Evolutionary conservation across 2,113 vertebrate genomes (phyloP).

Genomic region (Carettochelys insculpta): DNA sequence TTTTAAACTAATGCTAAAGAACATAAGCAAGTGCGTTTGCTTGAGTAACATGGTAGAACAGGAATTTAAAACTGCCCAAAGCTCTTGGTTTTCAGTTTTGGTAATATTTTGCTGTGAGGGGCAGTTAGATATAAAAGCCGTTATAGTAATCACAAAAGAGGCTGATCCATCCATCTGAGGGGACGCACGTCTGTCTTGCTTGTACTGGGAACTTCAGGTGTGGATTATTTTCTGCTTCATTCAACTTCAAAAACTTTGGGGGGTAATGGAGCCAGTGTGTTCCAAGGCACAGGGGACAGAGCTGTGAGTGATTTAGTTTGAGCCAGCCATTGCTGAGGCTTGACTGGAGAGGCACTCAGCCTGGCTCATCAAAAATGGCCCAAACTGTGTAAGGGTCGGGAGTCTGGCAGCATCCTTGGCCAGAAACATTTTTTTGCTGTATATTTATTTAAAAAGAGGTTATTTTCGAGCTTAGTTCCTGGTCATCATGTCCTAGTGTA

Average conservation of each 20-base stretch:
- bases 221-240: background rate
- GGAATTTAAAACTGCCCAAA: fast-evolving
- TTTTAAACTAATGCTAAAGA: no score
- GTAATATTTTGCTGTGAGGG: background rate
- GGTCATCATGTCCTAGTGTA: background rate
- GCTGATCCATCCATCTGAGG: background rate
- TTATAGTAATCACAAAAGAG: background rate
- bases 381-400: background rate
- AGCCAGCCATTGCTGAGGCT: background rate
- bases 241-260: background rate
- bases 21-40: background rate
- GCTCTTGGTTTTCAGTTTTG: background rate
- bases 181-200: background rate
- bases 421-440: background rate
- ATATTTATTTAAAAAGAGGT: background rate
- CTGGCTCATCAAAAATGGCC: background rate
- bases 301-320: fast-evolving
- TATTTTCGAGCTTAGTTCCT: no score
- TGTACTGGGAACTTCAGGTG: background rate
- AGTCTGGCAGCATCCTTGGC: background rate
- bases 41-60: background rate
- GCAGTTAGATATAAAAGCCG: fast-evolving
- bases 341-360: background rate
- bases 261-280: background rate
- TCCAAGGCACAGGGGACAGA: background rate